Evolutionary conservation across 2,797 vertebrate species (phyloP).

Genomic region (Lycodopsis pacificus): DNA sequence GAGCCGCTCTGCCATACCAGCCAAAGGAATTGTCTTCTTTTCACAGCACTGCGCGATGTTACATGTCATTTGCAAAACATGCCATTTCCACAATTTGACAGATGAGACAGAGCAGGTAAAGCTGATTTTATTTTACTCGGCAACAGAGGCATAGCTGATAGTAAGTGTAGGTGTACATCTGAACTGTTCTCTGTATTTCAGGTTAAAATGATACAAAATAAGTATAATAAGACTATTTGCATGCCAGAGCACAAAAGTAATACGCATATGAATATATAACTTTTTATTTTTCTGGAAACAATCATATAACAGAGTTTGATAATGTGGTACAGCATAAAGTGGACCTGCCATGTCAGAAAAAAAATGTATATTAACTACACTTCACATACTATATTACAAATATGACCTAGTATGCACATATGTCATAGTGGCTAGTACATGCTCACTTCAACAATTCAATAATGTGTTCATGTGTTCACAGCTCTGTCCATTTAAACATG

Average conservation of each 20-base stretch:
- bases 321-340: not conserved
- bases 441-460: not conserved
- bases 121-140: not conserved
- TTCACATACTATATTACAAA: not conserved
- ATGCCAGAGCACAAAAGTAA: too few relatives aligned
- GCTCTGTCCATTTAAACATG: not conserved
- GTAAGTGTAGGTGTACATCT: not conserved
- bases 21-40: not conserved
- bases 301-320: not conserved
- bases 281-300: not conserved
- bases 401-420: not conserved
- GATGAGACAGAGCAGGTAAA: not conserved
- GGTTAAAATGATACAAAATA: not conserved
- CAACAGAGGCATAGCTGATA: not conserved
- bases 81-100: conserved; percentile 10
- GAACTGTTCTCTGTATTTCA: not conserved
- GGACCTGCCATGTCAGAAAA: too few relatives aligned
- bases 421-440: not conserved
- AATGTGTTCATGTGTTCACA: not conserved
- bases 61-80: not conserved
- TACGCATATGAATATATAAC: not conserved
- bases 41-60: not conserved
- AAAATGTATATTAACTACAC: not conserved
- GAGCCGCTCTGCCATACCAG: conserved; percentile 13
- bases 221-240: not conserved